Evolutionary conservation across 2,797 vertebrate species (phyloP), one percentile per base, ranked within the genome.

Genomic region (Yasuhikotakia modesta): DNA sequence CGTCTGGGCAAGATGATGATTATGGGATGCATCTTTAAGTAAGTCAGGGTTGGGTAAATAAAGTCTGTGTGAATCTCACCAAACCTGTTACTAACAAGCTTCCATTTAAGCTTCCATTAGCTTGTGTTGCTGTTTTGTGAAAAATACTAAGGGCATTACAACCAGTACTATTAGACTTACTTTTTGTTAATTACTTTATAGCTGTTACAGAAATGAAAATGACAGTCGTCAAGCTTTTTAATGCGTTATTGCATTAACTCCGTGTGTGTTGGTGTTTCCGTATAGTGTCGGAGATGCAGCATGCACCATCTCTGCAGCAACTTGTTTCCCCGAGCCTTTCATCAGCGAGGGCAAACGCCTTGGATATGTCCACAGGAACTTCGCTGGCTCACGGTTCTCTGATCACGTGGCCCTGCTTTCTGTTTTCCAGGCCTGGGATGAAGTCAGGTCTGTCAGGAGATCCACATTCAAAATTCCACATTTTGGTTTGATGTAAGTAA

Each of bases 1-100:
- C 96, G 96, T 0, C 91, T 99, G 77, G 97, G 97, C 79, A 99
- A 99, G 91, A 98, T 98, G 96, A 98, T 98, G 96, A 98, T 98
- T 86, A 98, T 98, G 94, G 97, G 97, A 68, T 99, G 97, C 85
- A 97, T 97, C 85, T 96, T 99, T 89, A 92, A 95, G 97, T 99
- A 86, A 91, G n/a, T n/a, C n/a, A n/a, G n/a, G n/a, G n/a, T n/a
- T n/a, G n/a, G n/a, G n/a, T n/a, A n/a, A n/a, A n/a, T n/a, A n/a
- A n/a, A n/a, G n/a, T n/a, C n/a, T 72, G 22, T 30, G 21, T 39
- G 19, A 43, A n/a, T 58, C 10, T 27, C 2, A 7, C 21, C 13
- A 71, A 45, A 45, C 16, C 35, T 13, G 35, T 45, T 22, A 46
- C 5, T 3, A 21, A 5, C 4, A 6, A 35, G n/a, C n/a, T n/a